Base-by-base conservation (phyloP, 2,888 invertebrate genomes). In the Nomada ferruginata region DNA sequence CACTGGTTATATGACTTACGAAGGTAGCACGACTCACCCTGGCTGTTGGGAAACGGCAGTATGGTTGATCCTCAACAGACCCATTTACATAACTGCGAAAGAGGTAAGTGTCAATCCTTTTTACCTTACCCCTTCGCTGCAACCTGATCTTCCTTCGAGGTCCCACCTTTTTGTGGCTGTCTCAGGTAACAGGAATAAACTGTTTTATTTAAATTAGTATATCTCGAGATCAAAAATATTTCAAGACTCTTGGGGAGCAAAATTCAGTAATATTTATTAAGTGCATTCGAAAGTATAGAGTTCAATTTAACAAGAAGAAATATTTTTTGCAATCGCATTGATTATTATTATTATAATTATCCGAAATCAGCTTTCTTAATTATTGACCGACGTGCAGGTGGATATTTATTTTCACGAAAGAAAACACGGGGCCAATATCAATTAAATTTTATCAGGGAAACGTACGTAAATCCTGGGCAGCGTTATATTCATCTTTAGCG, bases 1-100 rank as follows among this genome's bases (percentile, higher is more conserved):
- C 61, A 96, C 97, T 90, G 97, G 98, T 93, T 99, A 98, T 94
- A 97, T 99, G 95, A 99, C 99, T 47, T 99, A 99, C 94, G 99
- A 99, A 93, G 99, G 99, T 36, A 99, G 99, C 87, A 97, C 98
- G 89, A 99, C 99, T 75, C 98, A 98, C 94, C 99, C 99, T 11
- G 98, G 99, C 68, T 99, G 99, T 94, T 98, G 99, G 97, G 99
- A 99, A 94, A 99, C 99, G n/a, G 98, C 99, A 55, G 98, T 99
- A 79, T 99, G 99, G 99, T 96, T 99, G 92, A 97, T 99, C 91
- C 96, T 98, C 94, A 99, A 99, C 95, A 98, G 98, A 94, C 99
- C 99, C 84, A 98, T 99, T 93, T 99, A 98, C 95, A 98, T 99
- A 93, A 98, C 98, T 88, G 97, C 97, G 92, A 97, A 98, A 94